Evolutionary conservation across 2,113 vertebrate genomes (phyloP).

Genomic region (Nansenia antarctica): DNA sequence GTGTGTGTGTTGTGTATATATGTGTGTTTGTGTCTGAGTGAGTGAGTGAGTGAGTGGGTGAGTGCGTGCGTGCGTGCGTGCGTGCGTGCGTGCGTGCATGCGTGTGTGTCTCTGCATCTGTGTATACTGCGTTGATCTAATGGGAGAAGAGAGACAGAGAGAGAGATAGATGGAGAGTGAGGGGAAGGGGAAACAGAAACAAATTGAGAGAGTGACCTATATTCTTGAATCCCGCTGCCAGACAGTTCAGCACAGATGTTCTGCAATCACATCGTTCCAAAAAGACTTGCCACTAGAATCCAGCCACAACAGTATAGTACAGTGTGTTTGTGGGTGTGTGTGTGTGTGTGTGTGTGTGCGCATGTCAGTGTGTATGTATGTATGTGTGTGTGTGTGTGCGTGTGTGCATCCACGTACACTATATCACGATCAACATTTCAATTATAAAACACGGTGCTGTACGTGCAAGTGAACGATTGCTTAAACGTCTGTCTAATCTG

Average conservation of each 20-base stretch:
- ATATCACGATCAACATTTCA: conserved; percentile 19
- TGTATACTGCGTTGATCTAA: conserved; percentile 27
- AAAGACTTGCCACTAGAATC: conserved; percentile 47
- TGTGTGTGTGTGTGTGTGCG: conserved; percentile 4
- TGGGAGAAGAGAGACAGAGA: conserved; percentile 34
- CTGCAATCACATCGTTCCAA: conserved; percentile 47
- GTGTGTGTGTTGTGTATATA: conserved; percentile 5
- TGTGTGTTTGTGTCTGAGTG: conserved; percentile 23
- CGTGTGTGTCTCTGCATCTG: conserved; percentile 20
- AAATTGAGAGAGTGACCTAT: conserved; percentile 71
- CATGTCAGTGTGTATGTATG: conserved; percentile 10
- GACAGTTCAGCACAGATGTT: conserved; percentile 65
- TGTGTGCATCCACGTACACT: neutral
- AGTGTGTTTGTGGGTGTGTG: conserved; percentile 2
- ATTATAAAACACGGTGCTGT: conserved; percentile 24
- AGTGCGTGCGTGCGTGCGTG: conserved; percentile 17
- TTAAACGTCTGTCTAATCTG: conserved; percentile 38
- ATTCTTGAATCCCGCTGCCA: conserved; percentile 62
- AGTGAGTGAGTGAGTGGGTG: neutral
- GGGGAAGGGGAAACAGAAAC: conserved; percentile 49
- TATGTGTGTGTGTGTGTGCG: conserved; percentile 7
- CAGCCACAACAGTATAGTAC: conserved; percentile 32
- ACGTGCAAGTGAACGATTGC: conserved; percentile 24
- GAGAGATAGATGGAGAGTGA: conserved; percentile 28
- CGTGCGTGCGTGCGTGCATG: conserved; percentile 14